A percentile compares a stretch with the other conserved stretches of the same genome.
Conservation (phyloP, 1,140 invertebrate species). For the Drosophila yakuba region DNA sequence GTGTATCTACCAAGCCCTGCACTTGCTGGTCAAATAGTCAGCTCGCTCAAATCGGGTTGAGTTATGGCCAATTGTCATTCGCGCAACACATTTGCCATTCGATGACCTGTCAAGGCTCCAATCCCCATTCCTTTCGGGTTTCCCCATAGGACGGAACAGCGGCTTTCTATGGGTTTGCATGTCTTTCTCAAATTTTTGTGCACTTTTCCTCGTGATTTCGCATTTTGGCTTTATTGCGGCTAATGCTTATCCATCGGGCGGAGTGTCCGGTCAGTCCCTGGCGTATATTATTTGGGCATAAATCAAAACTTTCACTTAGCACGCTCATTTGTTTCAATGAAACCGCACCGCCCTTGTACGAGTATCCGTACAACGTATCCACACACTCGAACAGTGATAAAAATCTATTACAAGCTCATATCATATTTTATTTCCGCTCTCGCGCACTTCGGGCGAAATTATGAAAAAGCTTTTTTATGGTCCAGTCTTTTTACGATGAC, state of each 20-base stretch:
- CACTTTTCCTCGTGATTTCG: conserved; percentile 26
- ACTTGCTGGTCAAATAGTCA: conserved; percentile 25
- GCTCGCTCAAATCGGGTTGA: conserved; percentile 22
- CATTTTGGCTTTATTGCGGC: conserved; percentile 11
- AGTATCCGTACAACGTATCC: neutral
- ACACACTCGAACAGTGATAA: conserved; percentile 74
- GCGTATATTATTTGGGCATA: conserved; percentile 80
- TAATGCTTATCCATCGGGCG: conserved; percentile 33
- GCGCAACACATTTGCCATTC: conserved; percentile 48
- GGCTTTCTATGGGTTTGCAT: conserved; percentile 43
- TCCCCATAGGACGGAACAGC: conserved; percentile 6
- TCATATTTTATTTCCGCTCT: conserved; percentile 80
- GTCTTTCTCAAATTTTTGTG: conserved; percentile 50
- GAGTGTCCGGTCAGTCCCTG: conserved; percentile 44
- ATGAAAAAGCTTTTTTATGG: conserved; percentile 83
- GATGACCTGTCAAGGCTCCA: conserved; percentile 34
- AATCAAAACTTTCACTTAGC: conserved; percentile 83
- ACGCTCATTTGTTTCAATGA: conserved; percentile 81
- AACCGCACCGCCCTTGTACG: conserved; percentile 11
- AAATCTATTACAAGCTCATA: conserved; percentile 83
- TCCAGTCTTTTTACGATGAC: conserved; percentile 76
- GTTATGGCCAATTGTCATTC: conserved; percentile 62
- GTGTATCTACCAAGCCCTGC: conserved; percentile 30
- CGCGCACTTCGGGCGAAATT: conserved; percentile 59
- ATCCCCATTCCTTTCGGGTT: neutral